phyloP scores from a whole-genome alignment of 2,888 invertebrate species.

The Microdon myrmicae region DNA sequence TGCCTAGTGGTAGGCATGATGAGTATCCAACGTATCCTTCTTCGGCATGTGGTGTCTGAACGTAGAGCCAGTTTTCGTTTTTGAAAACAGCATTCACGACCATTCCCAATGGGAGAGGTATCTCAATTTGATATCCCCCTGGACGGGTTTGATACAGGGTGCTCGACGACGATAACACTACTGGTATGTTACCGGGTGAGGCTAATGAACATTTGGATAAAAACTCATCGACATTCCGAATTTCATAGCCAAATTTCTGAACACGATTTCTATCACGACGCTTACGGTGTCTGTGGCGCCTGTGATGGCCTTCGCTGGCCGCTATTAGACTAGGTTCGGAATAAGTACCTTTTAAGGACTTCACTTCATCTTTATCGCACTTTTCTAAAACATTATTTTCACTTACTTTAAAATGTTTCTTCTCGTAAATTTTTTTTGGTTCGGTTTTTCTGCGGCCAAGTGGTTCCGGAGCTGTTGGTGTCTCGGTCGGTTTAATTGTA shows the following conservation, averaged over 20 bases:
- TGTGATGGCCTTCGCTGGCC: constrained; percentile 62
- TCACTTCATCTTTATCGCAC: constrained; percentile 54
- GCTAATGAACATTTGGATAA: constrained; percentile 82
- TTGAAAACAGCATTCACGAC: constrained; percentile 89
- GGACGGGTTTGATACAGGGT: constrained; percentile 79
- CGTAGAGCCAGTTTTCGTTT: constrained; percentile 85
- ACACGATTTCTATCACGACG: constrained; percentile 63
- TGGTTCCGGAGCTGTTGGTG: constrained; percentile 55
- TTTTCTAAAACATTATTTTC: constrained; percentile 49
- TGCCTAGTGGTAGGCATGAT: constrained; percentile 81
- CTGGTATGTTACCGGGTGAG: constrained; percentile 85
- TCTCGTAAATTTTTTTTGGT: constrained; percentile 30
- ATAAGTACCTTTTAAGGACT: constrained; percentile 63
- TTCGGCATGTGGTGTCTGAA: constrained; percentile 85
- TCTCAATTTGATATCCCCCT: constrained; percentile 76
- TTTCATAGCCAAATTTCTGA: constrained; percentile 79
- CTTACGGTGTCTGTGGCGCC: constrained; percentile 65
- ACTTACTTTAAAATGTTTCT: constrained; percentile 43
- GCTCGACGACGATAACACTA: constrained; percentile 80
- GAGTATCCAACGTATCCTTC: constrained; percentile 84
- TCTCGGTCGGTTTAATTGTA: constrained; percentile 53
- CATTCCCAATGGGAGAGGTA: constrained; percentile 80
- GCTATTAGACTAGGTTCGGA: constrained; percentile 65
- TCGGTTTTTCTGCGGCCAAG: constrained; percentile 41
- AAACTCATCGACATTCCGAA: constrained; percentile 82